A percentile compares a stretch with the other conserved stretches of the same genome.
Conservation (phyloP, 2,888 invertebrate genomes). For the Orchesella flavescens region DNA sequence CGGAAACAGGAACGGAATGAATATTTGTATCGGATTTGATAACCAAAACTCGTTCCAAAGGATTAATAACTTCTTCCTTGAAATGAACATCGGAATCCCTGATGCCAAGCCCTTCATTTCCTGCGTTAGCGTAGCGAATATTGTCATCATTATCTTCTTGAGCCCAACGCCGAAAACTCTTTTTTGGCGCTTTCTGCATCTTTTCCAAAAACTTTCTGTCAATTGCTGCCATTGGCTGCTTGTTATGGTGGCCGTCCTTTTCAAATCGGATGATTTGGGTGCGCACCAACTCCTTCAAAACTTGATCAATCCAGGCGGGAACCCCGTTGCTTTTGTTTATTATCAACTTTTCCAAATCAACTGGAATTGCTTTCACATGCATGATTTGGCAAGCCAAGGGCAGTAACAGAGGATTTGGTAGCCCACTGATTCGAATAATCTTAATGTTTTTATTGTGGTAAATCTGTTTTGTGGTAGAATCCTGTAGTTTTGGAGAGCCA, state of each 20-base stretch:
- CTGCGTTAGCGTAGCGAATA: neutral
- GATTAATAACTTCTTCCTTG: slow-evolving; percentile 43
- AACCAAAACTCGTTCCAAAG: slow-evolving; percentile 61
- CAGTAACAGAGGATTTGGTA: slow-evolving; percentile 46
- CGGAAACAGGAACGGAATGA: slow-evolving; percentile 62
- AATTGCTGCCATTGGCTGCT: slow-evolving; percentile 21
- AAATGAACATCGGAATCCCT: neutral
- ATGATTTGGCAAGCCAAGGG: slow-evolving; percentile 78
- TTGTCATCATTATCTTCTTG: slow-evolving; percentile 25
- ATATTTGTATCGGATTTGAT: slow-evolving; percentile 69
- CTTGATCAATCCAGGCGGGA: slow-evolving; percentile 70
- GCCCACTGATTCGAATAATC: slow-evolving; percentile 56
- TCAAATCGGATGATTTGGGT: slow-evolving; percentile 55
- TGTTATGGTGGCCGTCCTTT: slow-evolving; percentile 15
- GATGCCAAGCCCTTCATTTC: neutral
- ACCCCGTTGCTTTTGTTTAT: slow-evolving; percentile 63
- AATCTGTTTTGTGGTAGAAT: slow-evolving; percentile 61
- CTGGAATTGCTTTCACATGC: slow-evolving; percentile 79
- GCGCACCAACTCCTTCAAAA: slow-evolving; percentile 66
- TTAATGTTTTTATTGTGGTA: slow-evolving; percentile 67
- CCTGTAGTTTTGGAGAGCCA: slow-evolving; percentile 65
- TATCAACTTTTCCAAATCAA: slow-evolving; percentile 78
- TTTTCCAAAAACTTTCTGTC: slow-evolving; percentile 46
- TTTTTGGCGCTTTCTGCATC: slow-evolving; percentile 18
- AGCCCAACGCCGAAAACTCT: slow-evolving; percentile 17